A percentile compares a stretch with the other conserved stretches of the same genome.
These are phyloP conservation scores for Nymphalis urticae DNA, from an alignment of 2,888 invertebrate species.

Conservation along the genomic window DNA sequence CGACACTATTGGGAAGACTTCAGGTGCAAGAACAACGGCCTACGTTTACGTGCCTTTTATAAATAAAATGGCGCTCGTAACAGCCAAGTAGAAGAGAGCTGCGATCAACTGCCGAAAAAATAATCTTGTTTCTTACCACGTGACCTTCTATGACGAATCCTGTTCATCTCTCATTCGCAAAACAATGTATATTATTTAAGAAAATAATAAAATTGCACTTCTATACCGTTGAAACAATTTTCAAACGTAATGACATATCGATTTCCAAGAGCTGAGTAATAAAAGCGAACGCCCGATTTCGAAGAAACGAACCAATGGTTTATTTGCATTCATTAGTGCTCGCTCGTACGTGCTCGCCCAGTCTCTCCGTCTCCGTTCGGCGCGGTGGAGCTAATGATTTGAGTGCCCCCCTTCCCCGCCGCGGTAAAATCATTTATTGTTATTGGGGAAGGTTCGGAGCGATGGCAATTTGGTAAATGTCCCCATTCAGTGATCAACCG, in stretches of 20 bases:
- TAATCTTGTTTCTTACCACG: no score
- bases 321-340: slow-evolving; percentile 18
- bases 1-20: no score
- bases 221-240: background rate
- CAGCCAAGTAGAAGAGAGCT: no score
- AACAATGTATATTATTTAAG: no score
- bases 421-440: slow-evolving; percentile 21
- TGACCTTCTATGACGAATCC: no score
- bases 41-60: no score
- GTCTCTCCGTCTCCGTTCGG: background rate
- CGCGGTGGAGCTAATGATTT: slow-evolving; percentile 11
- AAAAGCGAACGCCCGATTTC: slow-evolving; percentile 5
- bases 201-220: background rate
- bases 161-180: no score
- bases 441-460: slow-evolving; percentile 14
- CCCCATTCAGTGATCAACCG: slow-evolving; percentile 24
- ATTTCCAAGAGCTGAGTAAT: slow-evolving; percentile 1
- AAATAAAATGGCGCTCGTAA: no score
- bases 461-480: slow-evolving; percentile 21
- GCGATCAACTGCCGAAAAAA: no score
- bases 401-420: slow-evolving; percentile 4
- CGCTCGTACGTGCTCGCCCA: slow-evolving; percentile 11
- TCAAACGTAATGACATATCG: slow-evolving; percentile 4
- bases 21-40: no score
- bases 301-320: slow-evolving; percentile 5